These are phyloP conservation scores for Cosmia pyralina DNA, from an alignment of 2,888 invertebrate genomes.

Conservation along the genomic window DNA sequence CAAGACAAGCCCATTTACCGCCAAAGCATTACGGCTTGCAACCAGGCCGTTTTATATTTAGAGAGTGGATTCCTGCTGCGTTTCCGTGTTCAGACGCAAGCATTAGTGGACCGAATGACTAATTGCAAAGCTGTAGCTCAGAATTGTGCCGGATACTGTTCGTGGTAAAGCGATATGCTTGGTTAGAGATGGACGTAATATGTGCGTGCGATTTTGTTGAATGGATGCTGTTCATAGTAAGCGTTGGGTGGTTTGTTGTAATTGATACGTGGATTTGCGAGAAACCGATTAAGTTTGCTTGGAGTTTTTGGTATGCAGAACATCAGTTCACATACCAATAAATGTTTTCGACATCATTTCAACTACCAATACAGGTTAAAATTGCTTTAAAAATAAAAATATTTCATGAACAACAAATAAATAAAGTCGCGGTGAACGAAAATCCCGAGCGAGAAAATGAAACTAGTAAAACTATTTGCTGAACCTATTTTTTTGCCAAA, in stretches of 20 bases:
- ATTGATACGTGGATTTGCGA: conserved; percentile 9
- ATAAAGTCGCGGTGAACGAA: conserved; percentile 30
- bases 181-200: conserved; percentile 50
- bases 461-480: conserved; percentile 35
- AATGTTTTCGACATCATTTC: background rate
- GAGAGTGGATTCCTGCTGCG: conserved; percentile 61
- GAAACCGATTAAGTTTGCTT: background rate
- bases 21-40: conserved; percentile 57
- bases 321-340: background rate
- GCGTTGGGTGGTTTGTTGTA: conserved; percentile 21
- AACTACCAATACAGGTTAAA: background rate
- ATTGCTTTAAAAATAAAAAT: conserved; percentile 1
- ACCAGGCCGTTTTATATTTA: conserved; percentile 66
- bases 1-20: conserved; percentile 58
- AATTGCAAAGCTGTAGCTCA: conserved; percentile 69
- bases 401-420: conserved; percentile 20
- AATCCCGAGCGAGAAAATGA: conserved; percentile 34
- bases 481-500: conserved; percentile 43
- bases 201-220: conserved; percentile 35
- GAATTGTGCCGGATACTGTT: conserved; percentile 73
- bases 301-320: background rate
- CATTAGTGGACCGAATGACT: conserved; percentile 68
- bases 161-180: conserved; percentile 61
- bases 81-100: conserved; percentile 64
- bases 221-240: conserved; percentile 33